A percentile compares a stretch with the other conserved stretches of the same genome.
Evolutionary conservation across 2,113 vertebrate species (phyloP).

Genomic region (Microtus pennsylvanicus): DNA sequence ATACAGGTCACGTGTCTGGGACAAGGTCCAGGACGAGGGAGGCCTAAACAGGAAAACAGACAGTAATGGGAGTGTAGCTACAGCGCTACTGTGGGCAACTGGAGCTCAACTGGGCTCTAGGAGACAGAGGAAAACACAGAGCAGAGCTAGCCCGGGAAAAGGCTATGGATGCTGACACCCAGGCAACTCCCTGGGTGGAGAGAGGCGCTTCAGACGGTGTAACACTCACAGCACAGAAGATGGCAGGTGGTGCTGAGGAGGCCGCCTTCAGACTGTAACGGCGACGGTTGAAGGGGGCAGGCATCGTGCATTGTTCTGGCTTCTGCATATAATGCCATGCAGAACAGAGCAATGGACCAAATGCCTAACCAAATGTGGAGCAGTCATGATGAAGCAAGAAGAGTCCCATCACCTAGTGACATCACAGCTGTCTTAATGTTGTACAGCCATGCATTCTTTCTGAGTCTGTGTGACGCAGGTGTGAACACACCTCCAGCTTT

Average conservation of each 20-base stretch:
- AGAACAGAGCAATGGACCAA: not conserved
- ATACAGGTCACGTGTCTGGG: not conserved
- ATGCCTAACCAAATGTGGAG: not conserved
- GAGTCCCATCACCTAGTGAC: not conserved
- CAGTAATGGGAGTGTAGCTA: not conserved
- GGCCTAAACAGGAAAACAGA: not conserved
- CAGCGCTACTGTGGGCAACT: not conserved
- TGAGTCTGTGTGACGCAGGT: not conserved
- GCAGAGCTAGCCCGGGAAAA: not conserved
- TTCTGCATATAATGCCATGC: not conserved
- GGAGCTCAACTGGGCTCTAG: not conserved
- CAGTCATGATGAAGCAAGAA: not conserved
- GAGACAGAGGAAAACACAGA: not conserved
- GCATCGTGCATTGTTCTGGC: not conserved
- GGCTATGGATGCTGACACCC: not conserved
- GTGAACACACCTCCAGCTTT: not conserved
- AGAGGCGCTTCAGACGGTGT: not conserved
- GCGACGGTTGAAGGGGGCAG: rapidly evolving
- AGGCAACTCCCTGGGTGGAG: not conserved
- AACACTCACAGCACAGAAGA: not conserved
- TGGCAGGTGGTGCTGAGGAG: not conserved
- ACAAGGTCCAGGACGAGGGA: not conserved
- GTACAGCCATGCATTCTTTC: too few relatives aligned
- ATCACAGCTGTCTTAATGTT: not conserved
- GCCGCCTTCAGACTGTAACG: not conserved